Evolutionary conservation across 1,140 invertebrate species (phyloP), one percentile per base, ranked within the genome.

Genomic region (Psilanteris sp.): DNA sequence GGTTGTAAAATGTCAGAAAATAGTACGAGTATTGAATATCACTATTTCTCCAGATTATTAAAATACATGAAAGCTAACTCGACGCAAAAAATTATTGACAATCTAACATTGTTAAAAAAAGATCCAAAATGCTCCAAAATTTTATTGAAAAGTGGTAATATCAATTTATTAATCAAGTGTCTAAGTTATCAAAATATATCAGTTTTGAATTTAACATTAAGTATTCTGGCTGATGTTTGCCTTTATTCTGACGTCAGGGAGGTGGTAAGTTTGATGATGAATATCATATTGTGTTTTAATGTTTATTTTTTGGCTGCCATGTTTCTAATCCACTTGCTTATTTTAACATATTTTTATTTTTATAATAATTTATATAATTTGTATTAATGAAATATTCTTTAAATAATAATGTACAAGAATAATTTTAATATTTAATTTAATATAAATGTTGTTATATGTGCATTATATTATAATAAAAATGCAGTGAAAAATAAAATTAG

Each of bases 191-290:
- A 79, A 29, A 81, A 83, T 37, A 24, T 52, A 0, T 70, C 77
- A 29, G 74, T 86, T 29, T 29, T 86, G 11, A 85, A 85, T 43
- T 52, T 77, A 5, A 67, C 79, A 1, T 41, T 88, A 1, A 87
- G 85, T 22, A 79, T 88, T 11, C 37, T 87, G 5, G 86, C 84
- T 4, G 79, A 86, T 31, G 76, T 68, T 2, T 87, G 83, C 24
- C 67, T 83, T 14, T 31, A 41, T 5, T 54, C 54, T 0, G 79
- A 81, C 6, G 55, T 77, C 8, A 81, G 84, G 39, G 70, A 85
- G 81, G 85, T 87, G 18, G 5, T 20, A 3, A 20, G 2, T 20
- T 20, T n/a, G n/a, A n/a, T n/a, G n/a, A n/a, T 20, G 2, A 20
- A 20, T 20, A 3, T 20, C 5, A 20, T 20, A 20, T 20, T 20